phyloP scores from a whole-genome alignment of 2,113 vertebrate species.

The Pterocles burchelli region DNA sequence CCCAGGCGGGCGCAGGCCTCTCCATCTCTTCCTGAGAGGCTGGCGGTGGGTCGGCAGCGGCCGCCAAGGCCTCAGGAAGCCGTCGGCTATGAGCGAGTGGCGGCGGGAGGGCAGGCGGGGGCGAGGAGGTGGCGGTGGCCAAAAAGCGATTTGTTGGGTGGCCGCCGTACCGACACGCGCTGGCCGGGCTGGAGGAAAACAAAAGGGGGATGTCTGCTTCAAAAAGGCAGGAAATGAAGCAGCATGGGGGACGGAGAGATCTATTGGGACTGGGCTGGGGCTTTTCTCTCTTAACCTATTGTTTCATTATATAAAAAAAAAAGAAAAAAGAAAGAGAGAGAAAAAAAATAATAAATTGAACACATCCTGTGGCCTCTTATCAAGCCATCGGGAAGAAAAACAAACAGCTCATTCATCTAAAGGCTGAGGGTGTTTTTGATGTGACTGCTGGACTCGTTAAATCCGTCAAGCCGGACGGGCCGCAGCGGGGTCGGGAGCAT shows the following conservation, averaged over 20 bases:
- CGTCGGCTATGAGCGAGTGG: not conserved
- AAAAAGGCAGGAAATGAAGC: constrained; percentile 77
- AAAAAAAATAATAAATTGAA: constrained; percentile 61
- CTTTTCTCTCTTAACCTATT: constrained; percentile 82
- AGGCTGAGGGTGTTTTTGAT: constrained; percentile 37
- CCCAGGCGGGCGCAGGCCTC: constrained; percentile 47
- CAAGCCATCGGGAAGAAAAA: constrained; percentile 67
- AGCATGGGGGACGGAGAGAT: constrained; percentile 55
- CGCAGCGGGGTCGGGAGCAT: not conserved
- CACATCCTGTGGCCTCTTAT: constrained; percentile 89
- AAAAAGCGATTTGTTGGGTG: constrained; percentile 69
- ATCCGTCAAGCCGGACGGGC: not conserved
- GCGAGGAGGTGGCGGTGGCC: constrained; percentile 71
- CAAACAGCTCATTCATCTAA: constrained; percentile 60
- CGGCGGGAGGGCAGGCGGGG: constrained; percentile 61
- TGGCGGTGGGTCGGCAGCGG: constrained; percentile 71
- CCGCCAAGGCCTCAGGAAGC: constrained; percentile 65
- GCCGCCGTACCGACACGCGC: constrained; percentile 75
- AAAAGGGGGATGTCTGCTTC: constrained; percentile 83
- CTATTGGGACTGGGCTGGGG: constrained; percentile 79
- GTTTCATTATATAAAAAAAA: constrained; percentile 79
- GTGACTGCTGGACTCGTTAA: constrained; percentile 3
- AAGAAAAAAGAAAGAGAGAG: constrained; percentile 45
- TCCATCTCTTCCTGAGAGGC: constrained; percentile 78
- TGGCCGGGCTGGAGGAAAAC: constrained; percentile 62